Conservation (phyloP, 2,113 vertebrate genomes). For the Hydrochoerus hydrochaeris region DNA sequence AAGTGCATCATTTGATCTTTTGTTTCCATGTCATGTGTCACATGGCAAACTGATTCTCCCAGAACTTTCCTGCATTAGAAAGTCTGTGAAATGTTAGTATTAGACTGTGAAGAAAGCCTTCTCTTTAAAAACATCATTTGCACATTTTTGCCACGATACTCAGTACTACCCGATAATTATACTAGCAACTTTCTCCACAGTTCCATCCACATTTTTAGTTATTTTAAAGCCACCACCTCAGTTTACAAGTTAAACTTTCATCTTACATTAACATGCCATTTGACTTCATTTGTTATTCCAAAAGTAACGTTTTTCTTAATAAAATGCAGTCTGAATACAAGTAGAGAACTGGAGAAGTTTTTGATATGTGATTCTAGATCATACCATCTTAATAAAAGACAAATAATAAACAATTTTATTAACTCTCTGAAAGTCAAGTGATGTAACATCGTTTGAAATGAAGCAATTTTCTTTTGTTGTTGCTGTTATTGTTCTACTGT, state of each 20-base stretch:
- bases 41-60: neutral
- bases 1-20: neutral
- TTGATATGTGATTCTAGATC: neutral
- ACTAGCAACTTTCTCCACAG: neutral
- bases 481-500: neutral
- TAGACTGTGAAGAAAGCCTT: neutral
- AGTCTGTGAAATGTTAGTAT: neutral
- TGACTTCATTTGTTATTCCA: conserved; percentile 18
- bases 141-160: neutral
- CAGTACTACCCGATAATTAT: neutral
- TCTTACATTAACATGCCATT: neutral
- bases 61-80: neutral
- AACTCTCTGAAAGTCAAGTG: neutral
- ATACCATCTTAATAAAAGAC: neutral
- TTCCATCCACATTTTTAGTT: neutral
- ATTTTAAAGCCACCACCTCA: neutral
- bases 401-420: neutral
- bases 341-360: neutral
- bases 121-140: neutral
- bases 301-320: conserved; percentile 23
- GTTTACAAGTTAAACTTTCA: conserved; percentile 18
- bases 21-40: neutral
- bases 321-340: neutral
- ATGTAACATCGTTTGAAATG: neutral
- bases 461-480: neutral